These are phyloP conservation scores for Odontothrips loti DNA, from an alignment of 2,888 invertebrate genomes.

Conservation along the genomic window DNA sequence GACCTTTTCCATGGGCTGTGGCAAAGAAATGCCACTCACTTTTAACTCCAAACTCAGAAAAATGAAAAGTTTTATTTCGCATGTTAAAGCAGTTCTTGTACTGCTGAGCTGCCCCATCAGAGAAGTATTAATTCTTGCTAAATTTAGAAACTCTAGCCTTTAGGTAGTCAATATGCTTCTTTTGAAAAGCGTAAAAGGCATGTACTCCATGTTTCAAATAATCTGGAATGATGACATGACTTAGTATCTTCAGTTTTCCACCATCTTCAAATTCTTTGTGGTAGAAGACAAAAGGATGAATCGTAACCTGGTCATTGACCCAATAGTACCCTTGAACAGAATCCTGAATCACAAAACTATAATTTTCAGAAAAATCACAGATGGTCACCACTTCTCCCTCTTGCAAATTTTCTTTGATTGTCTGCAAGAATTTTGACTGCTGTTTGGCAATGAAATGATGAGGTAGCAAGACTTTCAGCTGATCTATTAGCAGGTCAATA, in stretches of 20 bases:
- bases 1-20: slow-evolving; percentile 34
- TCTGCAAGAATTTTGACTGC: too few relatives aligned
- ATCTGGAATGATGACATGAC: slow-evolving; percentile 35
- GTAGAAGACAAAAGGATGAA: too few relatives aligned
- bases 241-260: slow-evolving; percentile 30
- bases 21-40: slow-evolving; percentile 35
- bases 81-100: slow-evolving; percentile 41
- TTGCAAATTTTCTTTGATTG: too few relatives aligned
- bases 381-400: too few relatives aligned
- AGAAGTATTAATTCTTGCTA: slow-evolving; percentile 37
- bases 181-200: slow-evolving; percentile 36
- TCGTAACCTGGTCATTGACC: too few relatives aligned
- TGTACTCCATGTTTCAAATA: slow-evolving; percentile 36
- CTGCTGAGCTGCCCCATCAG: slow-evolving; percentile 39
- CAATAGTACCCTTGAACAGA: too few relatives aligned
- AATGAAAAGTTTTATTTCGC: slow-evolving; percentile 37
- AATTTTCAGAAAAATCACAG: too few relatives aligned
- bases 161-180: slow-evolving; percentile 33
- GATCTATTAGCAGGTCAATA: too few relatives aligned
- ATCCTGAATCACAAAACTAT: too few relatives aligned
- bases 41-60: slow-evolving; percentile 27
- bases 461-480: too few relatives aligned
- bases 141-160: background rate
- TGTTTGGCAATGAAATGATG: too few relatives aligned
- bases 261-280: too few relatives aligned